Percentiles rank a stretch among this genome's conserved stretches.
Conservation (phyloP, 2,113 vertebrate genomes). For the Uropsilus gracilis region DNA sequence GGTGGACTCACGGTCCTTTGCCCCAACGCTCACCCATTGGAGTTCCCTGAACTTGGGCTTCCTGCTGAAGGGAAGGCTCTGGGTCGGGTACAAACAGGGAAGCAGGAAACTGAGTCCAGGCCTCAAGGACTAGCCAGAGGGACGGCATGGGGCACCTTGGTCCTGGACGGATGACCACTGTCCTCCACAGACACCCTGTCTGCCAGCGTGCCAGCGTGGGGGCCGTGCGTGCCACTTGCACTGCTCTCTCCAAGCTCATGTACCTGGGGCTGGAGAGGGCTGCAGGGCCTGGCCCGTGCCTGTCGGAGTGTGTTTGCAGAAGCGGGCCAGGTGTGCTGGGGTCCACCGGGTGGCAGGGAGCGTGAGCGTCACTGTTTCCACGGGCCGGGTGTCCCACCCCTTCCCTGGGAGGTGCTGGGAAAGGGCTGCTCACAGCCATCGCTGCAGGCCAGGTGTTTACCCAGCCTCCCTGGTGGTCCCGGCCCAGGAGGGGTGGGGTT, state of each 20-base stretch:
- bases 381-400: slow-evolving; percentile 11
- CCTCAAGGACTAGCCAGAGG: background rate
- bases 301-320: slow-evolving; percentile 12
- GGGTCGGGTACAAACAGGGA: background rate
- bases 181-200: background rate
- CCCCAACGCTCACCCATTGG: background rate
- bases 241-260: background rate
- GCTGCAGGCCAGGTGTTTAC: slow-evolving; percentile 55
- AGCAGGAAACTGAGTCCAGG: background rate
- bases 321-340: slow-evolving; percentile 59
- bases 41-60: background rate
- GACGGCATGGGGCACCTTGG: background rate
- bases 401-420: slow-evolving; percentile 64
- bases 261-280: background rate
- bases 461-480: slow-evolving; percentile 62
- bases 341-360: background rate
- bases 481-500: background rate
- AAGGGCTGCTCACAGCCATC: background rate
- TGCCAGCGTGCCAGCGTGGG: background rate
- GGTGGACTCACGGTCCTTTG: background rate
- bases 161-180: background rate
- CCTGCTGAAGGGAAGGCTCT: background rate
- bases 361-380: slow-evolving; percentile 73
- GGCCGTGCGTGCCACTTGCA: rapidly evolving
- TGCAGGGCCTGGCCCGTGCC: background rate